Percentiles rank a stretch among this genome's conserved stretches.
Evolutionary conservation across 2,888 invertebrate species (phyloP).

Genomic region (Macrosiphum euphorbiae): DNA sequence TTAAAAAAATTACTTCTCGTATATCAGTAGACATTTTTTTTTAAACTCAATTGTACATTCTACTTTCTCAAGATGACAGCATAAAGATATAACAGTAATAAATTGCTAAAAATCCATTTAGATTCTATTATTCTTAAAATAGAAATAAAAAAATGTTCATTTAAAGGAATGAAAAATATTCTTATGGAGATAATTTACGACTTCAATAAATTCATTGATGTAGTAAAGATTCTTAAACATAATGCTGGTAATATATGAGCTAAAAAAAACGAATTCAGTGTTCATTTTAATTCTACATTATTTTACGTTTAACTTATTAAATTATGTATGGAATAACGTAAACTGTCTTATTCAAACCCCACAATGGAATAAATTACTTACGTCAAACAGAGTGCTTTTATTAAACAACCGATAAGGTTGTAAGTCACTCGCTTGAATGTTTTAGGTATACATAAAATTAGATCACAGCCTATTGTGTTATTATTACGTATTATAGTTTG

Average conservation of each 20-base stretch:
- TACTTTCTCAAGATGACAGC: not conserved
- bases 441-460: not conserved
- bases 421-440: not conserved
- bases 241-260: not conserved
- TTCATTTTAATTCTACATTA: not conserved
- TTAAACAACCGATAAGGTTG: not conserved
- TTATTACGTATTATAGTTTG: not conserved
- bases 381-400: not conserved
- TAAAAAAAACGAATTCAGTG: not conserved
- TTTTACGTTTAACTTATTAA: not conserved
- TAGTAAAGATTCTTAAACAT: not conserved
- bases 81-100: not conserved
- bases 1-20: not conserved
- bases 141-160: not conserved
- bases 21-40: not conserved
- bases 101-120: not conserved
- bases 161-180: not conserved
- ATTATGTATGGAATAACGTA: not conserved
- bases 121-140: not conserved
- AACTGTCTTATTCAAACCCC: not conserved
- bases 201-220: not conserved
- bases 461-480: not conserved
- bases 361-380: not conserved
- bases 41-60: not conserved
- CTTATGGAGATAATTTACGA: not conserved